These are phyloP conservation scores for Eilema caniola DNA, from an alignment of 2,888 invertebrate genomes.

Conservation along the genomic window DNA sequence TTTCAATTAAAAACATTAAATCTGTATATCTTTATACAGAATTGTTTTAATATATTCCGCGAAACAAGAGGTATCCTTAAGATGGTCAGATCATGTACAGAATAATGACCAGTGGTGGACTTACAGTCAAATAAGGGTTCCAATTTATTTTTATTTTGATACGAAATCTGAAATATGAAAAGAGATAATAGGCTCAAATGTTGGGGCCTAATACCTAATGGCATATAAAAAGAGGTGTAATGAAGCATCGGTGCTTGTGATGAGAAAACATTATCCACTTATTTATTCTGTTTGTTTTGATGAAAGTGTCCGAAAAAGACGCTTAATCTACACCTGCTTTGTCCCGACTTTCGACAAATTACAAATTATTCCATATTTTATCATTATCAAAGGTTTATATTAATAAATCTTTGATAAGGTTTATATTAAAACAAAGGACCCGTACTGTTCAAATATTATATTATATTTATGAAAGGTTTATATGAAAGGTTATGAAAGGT, in stretches of 20 bases:
- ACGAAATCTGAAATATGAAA: background rate
- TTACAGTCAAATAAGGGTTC: too few relatives aligned
- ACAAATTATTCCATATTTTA: conserved; percentile 1
- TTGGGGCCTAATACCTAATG: too few relatives aligned
- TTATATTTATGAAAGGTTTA: too few relatives aligned
- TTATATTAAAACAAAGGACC: background rate
- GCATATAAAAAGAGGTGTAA: background rate
- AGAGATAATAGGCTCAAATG: background rate
- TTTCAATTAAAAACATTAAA: too few relatives aligned
- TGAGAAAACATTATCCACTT: background rate
- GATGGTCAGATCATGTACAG: too few relatives aligned
- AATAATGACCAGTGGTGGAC: too few relatives aligned
- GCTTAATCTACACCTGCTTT: background rate
- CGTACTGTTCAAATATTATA: too few relatives aligned
- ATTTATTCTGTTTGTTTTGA: background rate
- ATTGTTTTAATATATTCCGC: too few relatives aligned
- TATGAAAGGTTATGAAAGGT: too few relatives aligned
- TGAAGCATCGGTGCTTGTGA: background rate
- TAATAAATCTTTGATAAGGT: background rate
- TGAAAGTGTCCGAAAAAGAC: background rate
- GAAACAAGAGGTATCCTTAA: too few relatives aligned
- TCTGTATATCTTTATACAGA: too few relatives aligned
- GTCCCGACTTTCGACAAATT: background rate
- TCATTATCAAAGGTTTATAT: background rate
- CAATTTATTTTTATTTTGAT: background rate